These are phyloP conservation scores for Coilia nasus DNA, from an alignment of 2,797 vertebrate genomes.

Conservation along the genomic window DNA sequence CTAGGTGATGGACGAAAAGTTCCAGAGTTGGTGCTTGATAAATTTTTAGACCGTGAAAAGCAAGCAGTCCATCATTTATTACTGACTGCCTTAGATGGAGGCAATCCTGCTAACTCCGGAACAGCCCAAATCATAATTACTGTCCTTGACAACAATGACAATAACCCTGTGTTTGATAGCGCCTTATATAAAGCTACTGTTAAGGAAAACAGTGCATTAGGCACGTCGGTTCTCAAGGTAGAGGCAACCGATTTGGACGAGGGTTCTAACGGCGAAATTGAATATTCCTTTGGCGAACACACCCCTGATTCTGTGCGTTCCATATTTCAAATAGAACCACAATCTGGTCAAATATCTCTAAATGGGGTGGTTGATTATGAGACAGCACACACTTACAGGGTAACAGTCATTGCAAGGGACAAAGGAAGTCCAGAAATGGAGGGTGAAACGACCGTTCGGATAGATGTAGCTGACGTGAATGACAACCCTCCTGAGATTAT, in stretches of 20 bases:
- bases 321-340: conserved; percentile 54
- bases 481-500: conserved; percentile 64
- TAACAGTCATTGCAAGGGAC: conserved; percentile 71
- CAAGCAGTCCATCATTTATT: conserved; percentile 60
- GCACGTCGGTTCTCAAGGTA: conserved; percentile 50
- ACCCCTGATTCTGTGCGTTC: conserved; percentile 42
- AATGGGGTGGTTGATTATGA: conserved; percentile 67
- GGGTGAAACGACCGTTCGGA: conserved; percentile 56
- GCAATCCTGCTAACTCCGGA: conserved; percentile 66
- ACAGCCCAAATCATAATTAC: conserved; percentile 58
- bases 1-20: conserved; percentile 47
- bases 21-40: conserved; percentile 69
- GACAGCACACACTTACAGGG: conserved; percentile 58
- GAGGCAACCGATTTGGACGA: conserved; percentile 69
- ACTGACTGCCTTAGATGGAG: conserved; percentile 73
- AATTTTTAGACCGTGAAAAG: conserved; percentile 70
- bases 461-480: conserved; percentile 70
- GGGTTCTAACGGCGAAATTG: conserved; percentile 64
- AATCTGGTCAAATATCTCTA: conserved; percentile 56
- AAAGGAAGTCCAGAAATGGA: conserved; percentile 63
- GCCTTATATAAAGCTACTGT: conserved; percentile 59
- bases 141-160: conserved; percentile 69
- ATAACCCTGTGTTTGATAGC: conserved; percentile 64
- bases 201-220: conserved; percentile 55
- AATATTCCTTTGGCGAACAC: conserved; percentile 51